Evolutionary conservation across 1,140 invertebrate genomes (phyloP).

Genomic region (Dinoponera quadriceps): DNA sequence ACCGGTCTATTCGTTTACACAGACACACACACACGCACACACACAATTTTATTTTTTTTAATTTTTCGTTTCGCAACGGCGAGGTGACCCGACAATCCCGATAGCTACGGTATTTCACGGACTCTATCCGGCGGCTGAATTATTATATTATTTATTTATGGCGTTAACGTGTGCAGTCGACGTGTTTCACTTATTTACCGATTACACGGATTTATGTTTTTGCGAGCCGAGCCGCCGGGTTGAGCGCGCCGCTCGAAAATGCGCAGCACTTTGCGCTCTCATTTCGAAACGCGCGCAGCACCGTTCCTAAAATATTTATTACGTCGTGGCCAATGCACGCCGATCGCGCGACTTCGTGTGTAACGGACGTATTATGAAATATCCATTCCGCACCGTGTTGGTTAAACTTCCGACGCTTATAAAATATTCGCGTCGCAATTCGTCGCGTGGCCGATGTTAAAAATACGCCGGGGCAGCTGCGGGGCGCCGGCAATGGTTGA

Average conservation of each 20-base stretch:
- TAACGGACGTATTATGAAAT: constrained; percentile 18
- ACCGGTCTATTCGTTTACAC: constrained; percentile 43
- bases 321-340: constrained; percentile 16
- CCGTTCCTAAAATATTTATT: constrained; percentile 45
- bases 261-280: constrained; percentile 9
- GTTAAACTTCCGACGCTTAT: constrained; percentile 26
- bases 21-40: not conserved
- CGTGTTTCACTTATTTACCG: constrained; percentile 60
- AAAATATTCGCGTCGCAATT: constrained; percentile 40
- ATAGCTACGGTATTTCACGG: constrained; percentile 58
- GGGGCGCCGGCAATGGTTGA: not conserved
- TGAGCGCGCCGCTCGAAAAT: constrained; percentile 35
- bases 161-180: constrained; percentile 59
- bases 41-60: too few relatives aligned
- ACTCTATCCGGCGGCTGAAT: constrained; percentile 31
- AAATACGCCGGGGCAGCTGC: not conserved
- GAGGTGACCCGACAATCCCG: constrained; percentile 39
- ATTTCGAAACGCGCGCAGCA: not conserved
- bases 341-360: constrained; percentile 1
- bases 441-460: constrained; percentile 1
- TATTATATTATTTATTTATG: constrained; percentile 56
- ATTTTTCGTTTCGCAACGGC: constrained; percentile 23
- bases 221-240: not conserved
- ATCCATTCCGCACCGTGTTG: not conserved
- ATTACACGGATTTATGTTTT: constrained; percentile 56